Evolutionary conservation across 2,113 vertebrate genomes (phyloP).

Genomic region (Melanotaenia duboulayi): DNA sequence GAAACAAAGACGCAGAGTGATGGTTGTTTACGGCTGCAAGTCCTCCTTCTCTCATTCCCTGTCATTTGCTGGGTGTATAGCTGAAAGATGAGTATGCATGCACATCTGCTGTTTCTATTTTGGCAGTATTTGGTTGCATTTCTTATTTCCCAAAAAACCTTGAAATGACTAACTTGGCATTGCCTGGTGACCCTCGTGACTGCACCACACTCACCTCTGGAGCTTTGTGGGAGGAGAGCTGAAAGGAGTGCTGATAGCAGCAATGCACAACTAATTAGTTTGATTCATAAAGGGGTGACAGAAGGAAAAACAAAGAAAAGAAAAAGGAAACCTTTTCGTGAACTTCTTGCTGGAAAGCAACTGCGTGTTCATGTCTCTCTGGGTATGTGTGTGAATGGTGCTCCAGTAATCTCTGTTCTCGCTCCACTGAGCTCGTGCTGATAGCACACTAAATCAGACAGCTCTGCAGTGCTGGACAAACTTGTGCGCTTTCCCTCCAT

Average conservation of each 20-base stretch:
- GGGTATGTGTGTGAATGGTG: constrained; percentile 36
- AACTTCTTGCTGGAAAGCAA: constrained; percentile 45
- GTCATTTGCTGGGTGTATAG: constrained; percentile 73
- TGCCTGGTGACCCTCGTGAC: constrained; percentile 24
- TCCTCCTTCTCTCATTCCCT: constrained; percentile 61
- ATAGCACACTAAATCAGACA: constrained; percentile 76
- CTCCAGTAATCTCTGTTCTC: constrained; percentile 59
- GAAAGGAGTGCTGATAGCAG: constrained; percentile 10
- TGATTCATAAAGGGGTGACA: constrained; percentile 6
- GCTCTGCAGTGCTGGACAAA: constrained; percentile 63
- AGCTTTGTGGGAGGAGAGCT: constrained; percentile 20
- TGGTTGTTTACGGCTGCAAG: constrained; percentile 63
- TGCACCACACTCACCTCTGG: constrained; percentile 23
- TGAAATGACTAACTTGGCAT: constrained; percentile 35
- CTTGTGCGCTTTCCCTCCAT: constrained; percentile 37
- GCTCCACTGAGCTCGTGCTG: constrained; percentile 68
- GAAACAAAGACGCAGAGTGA: constrained; percentile 58
- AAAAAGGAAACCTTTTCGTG: not conserved
- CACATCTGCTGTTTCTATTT: constrained; percentile 61
- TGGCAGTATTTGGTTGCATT: constrained; percentile 31
- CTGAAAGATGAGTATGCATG: constrained; percentile 43
- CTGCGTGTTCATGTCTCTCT: constrained; percentile 8
- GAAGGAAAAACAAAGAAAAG: constrained; percentile 19
- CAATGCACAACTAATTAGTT: constrained; percentile 17
- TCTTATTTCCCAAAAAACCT: constrained; percentile 42